phyloP scores from a whole-genome alignment of 2,888 invertebrate genomes.

The Dryocosmus kuriphilus region DNA sequence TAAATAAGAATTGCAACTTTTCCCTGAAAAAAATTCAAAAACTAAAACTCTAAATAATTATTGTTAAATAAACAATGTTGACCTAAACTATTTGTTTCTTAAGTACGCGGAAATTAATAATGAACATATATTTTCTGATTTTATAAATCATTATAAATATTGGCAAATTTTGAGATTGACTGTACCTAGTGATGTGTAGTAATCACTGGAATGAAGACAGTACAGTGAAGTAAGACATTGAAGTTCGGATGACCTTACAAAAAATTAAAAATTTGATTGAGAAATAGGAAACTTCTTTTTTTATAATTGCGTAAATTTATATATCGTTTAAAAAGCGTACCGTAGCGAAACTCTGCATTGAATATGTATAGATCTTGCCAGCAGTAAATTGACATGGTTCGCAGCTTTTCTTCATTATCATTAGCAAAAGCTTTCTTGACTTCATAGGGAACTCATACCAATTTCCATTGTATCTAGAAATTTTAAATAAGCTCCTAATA shows the following conservation, averaged over 20 bases:
- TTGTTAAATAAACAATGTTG: too few relatives aligned
- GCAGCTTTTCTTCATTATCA: slow-evolving; percentile 7
- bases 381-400: slow-evolving; percentile 7
- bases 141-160: too few relatives aligned
- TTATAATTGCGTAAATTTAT: background rate
- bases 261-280: too few relatives aligned
- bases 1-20: too few relatives aligned
- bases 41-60: too few relatives aligned
- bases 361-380: background rate
- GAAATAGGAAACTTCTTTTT: background rate
- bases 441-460: background rate
- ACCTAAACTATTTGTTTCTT: too few relatives aligned
- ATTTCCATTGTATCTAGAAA: background rate
- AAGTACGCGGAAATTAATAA: too few relatives aligned
- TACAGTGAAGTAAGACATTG: slow-evolving; percentile 7
- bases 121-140: too few relatives aligned
- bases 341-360: slow-evolving; percentile 2
- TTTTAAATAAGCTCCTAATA: background rate
- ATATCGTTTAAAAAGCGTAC: background rate
- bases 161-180: too few relatives aligned
- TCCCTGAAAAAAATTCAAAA: too few relatives aligned
- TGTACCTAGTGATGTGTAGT: too few relatives aligned
- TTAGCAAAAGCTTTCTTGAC: slow-evolving; percentile 7
- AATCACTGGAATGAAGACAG: background rate
- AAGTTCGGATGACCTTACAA: background rate